Evolutionary conservation across 1,140 invertebrate species (phyloP).

Genomic region (Euborellia annulipes): DNA sequence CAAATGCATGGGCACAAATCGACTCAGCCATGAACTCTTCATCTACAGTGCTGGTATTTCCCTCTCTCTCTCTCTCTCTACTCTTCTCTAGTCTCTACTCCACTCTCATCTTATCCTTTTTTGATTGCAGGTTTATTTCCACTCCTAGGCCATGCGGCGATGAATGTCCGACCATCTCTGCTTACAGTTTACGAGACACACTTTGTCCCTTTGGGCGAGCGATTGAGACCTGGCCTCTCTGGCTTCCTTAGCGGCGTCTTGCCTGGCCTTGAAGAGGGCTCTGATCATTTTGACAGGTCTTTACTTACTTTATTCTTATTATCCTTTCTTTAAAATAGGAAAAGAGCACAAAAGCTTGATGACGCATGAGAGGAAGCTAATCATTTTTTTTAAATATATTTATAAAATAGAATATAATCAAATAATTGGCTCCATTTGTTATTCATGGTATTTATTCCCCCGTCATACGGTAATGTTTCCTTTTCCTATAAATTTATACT

Average conservation of each 20-base stretch:
- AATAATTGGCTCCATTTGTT: too few species aligned
- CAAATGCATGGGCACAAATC: slow-evolving; percentile 71
- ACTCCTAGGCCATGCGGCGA: slow-evolving; percentile 73
- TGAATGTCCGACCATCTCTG: slow-evolving; percentile 73
- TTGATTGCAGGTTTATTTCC: slow-evolving; percentile 65
- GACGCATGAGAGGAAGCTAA: too few species aligned
- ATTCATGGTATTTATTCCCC: too few species aligned
- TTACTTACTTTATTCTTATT: slow-evolving; percentile 3
- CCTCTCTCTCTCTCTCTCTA: neutral
- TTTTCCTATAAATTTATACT: too few species aligned
- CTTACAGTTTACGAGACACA: slow-evolving; percentile 83
- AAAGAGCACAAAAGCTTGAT: too few species aligned
- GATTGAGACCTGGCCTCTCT: slow-evolving; percentile 66
- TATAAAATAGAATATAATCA: neutral
- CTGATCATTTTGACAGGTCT: slow-evolving; percentile 79
- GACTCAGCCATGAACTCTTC: slow-evolving; percentile 69
- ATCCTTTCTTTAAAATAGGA: neutral
- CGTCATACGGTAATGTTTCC: too few species aligned
- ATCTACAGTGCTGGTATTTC: slow-evolving; percentile 56
- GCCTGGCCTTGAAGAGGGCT: slow-evolving; percentile 77
- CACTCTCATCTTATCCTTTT: slow-evolving; percentile 4
- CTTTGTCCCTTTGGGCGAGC: slow-evolving; percentile 69
- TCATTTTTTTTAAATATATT: slow-evolving; percentile 3
- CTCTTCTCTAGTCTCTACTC: neutral
- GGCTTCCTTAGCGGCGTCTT: slow-evolving; percentile 75